phyloP scores from a whole-genome alignment of 2,888 invertebrate species.

The Orthosia incerta region DNA sequence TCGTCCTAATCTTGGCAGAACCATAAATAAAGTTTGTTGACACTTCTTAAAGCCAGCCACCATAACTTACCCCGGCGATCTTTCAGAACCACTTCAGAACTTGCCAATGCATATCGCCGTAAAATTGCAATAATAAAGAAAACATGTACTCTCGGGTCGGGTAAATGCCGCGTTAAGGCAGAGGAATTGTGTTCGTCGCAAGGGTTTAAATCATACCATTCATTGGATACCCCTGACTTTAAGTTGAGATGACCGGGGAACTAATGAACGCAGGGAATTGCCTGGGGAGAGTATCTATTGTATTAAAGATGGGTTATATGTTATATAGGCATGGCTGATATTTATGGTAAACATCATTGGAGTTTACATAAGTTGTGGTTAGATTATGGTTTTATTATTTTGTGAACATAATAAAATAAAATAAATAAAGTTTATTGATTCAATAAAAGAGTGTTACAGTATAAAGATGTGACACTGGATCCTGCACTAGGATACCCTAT shows the following conservation, averaged over 20 bases:
- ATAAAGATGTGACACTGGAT: no score
- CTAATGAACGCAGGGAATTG: constrained; percentile 44
- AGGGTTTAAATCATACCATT: constrained; percentile 45
- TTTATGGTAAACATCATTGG: constrained; percentile 44
- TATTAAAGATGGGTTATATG: constrained; percentile 20
- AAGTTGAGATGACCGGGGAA: constrained; percentile 12
- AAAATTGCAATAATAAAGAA: constrained; percentile 27
- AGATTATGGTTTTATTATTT: constrained; percentile 22
- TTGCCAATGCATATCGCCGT: constrained; percentile 6
- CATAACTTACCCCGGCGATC: constrained; percentile 11
- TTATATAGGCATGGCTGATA: constrained; percentile 5
- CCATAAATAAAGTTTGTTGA: constrained; percentile 17
- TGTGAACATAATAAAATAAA: no score
- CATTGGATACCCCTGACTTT: constrained; percentile 50
- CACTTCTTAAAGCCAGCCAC: neutral
- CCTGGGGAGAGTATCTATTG: constrained; percentile 2
- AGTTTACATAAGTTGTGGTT: constrained; percentile 12
- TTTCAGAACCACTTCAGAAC: constrained; percentile 16
- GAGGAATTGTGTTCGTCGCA: constrained; percentile 4
- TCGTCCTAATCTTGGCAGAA: constrained; percentile 2
- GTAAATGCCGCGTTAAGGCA: constrained; percentile 15
- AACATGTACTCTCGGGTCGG: neutral
- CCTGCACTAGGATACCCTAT: no score
- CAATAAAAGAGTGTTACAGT: no score
- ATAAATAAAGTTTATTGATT: no score